Conservation (phyloP, 1,140 invertebrate species). For the Anoplophora glabripennis region DNA sequence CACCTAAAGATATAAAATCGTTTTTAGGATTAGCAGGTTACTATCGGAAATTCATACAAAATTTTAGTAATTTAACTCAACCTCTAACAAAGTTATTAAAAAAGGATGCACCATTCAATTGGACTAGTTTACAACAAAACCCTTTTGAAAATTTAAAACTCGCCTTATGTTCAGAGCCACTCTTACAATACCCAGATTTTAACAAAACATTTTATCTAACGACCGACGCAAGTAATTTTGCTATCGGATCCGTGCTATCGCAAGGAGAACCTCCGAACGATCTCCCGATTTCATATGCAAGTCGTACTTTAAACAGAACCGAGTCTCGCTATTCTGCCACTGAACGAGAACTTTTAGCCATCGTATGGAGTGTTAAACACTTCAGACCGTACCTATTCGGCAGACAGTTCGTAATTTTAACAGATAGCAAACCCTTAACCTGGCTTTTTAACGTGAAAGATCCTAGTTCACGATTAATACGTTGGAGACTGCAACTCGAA, state of each 20-base stretch:
- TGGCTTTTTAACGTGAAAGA: constrained; percentile 49
- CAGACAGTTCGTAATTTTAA: constrained; percentile 29
- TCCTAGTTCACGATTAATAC: constrained; percentile 44
- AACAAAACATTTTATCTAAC: constrained; percentile 40
- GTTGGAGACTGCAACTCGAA: constrained; percentile 43
- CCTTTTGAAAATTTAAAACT: constrained; percentile 13
- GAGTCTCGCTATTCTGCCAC: constrained; percentile 36
- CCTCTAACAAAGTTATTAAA: constrained; percentile 31
- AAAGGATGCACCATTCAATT: constrained; percentile 29
- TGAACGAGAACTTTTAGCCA: constrained; percentile 44
- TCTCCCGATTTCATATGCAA: constrained; percentile 34
- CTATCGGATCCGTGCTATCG: constrained; percentile 12
- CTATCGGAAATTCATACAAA: constrained; percentile 36
- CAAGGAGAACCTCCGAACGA: constrained; percentile 24
- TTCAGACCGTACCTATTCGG: constrained; percentile 34
- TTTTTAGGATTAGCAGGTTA: constrained; percentile 38
- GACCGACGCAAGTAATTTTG: constrained; percentile 43
- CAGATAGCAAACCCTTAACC: constrained; percentile 29
- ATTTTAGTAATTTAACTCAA: constrained; percentile 34
- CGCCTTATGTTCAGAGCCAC: constrained; percentile 7
- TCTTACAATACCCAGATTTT: constrained; percentile 42
- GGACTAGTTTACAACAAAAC: background rate
- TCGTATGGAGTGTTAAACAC: constrained; percentile 36
- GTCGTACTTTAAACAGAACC: constrained; percentile 26
- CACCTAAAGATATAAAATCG: constrained; percentile 31